Base-by-base conservation (phyloP, 2,888 invertebrate species). In the Acronicta aceris region DNA sequence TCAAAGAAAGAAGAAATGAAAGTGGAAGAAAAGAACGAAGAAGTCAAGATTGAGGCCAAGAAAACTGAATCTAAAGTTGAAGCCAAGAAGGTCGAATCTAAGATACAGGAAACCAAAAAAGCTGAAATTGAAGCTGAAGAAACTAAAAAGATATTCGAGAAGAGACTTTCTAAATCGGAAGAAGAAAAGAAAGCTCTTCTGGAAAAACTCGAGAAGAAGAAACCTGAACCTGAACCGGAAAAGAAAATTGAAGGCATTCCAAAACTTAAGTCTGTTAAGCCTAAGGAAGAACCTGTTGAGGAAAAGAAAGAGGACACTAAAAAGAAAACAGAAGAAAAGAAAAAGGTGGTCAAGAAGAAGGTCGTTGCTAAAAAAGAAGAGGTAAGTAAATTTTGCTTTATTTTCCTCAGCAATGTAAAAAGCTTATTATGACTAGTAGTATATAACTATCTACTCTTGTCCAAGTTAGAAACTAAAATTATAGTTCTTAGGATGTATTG, bases 231-330 rank as follows among this genome's bases (percentile, higher is more conserved):
- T 66, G 92, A 95, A 83, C 86, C 91, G 13, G 95, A 95, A 85
- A 91, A 95, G 59, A 95, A 96, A 87, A 93, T 95, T 81, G 96
- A 95, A 89, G 95, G 95, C 85, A 93, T 95, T 86, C 96, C 96
- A 80, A 95, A 95, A 90, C 91, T 96, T 25, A 96, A 95, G 81
- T 87, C 95, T 58, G 91, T 95, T 6, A 95, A 95, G 76, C 92
- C 93, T 16, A 95, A 95, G 81, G 95, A 95, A 70, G 94, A 93
- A 81, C 86, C 90, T 15, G 89, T 88, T 17, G 91, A 91, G 60
- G 93, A 90, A 77, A 91, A 93, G 84, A 93, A 95, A 76, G 92
- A 92, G 74, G 88, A 88, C 46, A 83, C 85, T 59, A 82, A 86
- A 59, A 95, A 95, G 82, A 95, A 95, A 81, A 93, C 94, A 62